Base-by-base conservation (phyloP, 2,797 vertebrate species). In the Hyperoplus immaculatus region DNA sequence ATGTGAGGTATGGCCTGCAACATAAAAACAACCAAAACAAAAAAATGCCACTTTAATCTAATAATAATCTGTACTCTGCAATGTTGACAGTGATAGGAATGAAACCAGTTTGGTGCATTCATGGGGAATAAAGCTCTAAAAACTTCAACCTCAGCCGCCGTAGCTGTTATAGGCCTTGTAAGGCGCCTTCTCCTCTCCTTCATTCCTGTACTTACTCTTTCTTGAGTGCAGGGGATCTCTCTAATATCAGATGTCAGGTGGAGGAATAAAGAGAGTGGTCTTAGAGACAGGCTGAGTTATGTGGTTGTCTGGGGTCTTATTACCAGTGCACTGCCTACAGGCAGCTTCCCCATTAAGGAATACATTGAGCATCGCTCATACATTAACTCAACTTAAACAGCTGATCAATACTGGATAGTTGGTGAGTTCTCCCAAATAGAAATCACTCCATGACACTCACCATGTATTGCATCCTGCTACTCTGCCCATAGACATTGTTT, bases 201-300 rank as follows among this genome's bases (percentile, higher is more conserved):
- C 51, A 45, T 83, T 84, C 61, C 51, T 82, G 66, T 41, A 43
- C 78, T 82, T 87, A 82, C 84, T 89, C 73, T 81, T 88, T 84
- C 80, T 67, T 77, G 38, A 80, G 82, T 81, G 78, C 78, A 16
- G 50, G 66, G 80, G 86, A 92, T 93, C 88, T 92, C 85, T 67
- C 74, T 91, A 81, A 87, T 91, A 91, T 92, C 89, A 90, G 83
- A 92, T 93, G 91, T 93, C 90, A 91, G 92, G 89, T 93, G 89
- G 83, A 85, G 82, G 80, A 88, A 90, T 29, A 92, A 88, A 90
- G 83, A 91, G 89, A 88, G 85, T 79, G 89, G 92, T 91, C 89
- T 89, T 80, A 79, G 84, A 89, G 87, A 89, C 87, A 87, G 78
- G 57, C 82, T 92, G 93, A 93, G 86, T 94, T 93, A 95, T 94